Percentiles rank a stretch among this genome's conserved stretches.
phyloP scores from a whole-genome alignment of 2,797 vertebrate species.

The Ctenopoma kingsleyae region DNA sequence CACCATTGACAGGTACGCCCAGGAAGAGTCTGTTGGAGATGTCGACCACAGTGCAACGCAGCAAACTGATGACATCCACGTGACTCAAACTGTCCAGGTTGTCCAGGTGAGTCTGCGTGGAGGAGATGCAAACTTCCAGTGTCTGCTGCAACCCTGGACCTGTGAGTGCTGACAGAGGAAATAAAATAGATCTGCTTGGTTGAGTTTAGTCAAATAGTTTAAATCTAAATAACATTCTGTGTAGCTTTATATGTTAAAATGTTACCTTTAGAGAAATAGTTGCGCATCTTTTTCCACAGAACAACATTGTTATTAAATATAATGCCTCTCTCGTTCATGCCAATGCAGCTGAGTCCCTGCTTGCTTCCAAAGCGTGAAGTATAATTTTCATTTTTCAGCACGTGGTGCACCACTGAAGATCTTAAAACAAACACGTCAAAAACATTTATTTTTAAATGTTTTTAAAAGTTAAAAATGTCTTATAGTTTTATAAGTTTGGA shows the following conservation, averaged over 20 bases:
- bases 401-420: constrained; percentile 90
- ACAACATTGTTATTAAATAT: constrained; percentile 93
- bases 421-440: constrained; percentile 66
- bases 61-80: constrained; percentile 88
- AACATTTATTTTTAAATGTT: not conserved
- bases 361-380: constrained; percentile 92
- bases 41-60: constrained; percentile 92
- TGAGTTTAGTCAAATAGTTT: not conserved
- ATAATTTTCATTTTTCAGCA: constrained; percentile 90
- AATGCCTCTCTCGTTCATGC: constrained; percentile 95
- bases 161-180: constrained; percentile 86
- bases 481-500: not conserved
- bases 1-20: constrained; percentile 90
- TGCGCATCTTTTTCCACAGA: constrained; percentile 90
- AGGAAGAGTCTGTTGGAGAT: constrained; percentile 94
- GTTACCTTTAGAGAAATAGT: constrained; percentile 93
- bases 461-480: too few relatives aligned
- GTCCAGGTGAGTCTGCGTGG: constrained; percentile 88
- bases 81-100: constrained; percentile 72
- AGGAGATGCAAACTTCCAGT: constrained; percentile 85
- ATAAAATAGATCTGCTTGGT: not conserved
- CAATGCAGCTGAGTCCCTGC: constrained; percentile 89
- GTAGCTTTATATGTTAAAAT: not conserved
- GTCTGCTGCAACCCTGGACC: constrained; percentile 90
- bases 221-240: not conserved